These are phyloP conservation scores for Babyrousa celebensis DNA, from an alignment of 2,797 vertebrate genomes.

Conservation along the genomic window DNA sequence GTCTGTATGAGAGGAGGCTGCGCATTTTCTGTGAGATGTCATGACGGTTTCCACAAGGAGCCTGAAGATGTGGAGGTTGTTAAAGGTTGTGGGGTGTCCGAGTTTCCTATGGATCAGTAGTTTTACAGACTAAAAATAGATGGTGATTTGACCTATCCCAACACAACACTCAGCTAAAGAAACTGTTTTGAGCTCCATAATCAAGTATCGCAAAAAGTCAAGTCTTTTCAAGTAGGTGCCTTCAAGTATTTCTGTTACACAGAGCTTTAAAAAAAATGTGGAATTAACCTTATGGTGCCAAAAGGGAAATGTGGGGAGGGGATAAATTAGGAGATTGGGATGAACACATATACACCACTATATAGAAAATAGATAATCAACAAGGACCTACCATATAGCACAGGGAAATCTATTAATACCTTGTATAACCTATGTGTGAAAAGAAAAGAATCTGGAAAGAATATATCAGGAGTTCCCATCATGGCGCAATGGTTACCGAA, in stretches of 20 bases:
- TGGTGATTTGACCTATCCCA: conserved; percentile 73
- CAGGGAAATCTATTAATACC: no score
- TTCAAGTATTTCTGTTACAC: conserved; percentile 68
- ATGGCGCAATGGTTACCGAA: no score
- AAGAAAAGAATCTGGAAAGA: no score
- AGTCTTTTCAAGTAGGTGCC: conserved; percentile 79
- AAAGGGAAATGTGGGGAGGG: no score
- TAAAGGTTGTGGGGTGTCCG: conserved; percentile 55
- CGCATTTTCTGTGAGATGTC: conserved; percentile 20
- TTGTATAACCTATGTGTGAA: no score
- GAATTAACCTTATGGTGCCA: no score
- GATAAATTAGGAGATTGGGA: no score
- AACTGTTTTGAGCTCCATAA: conserved; percentile 83
- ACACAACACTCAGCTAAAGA: conserved; percentile 77
- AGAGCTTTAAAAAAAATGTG: background rate
- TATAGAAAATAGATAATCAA: no score
- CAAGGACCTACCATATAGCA: no score
- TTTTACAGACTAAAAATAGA: conserved; percentile 85
- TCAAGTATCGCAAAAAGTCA: conserved; percentile 88
- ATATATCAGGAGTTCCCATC: no score
- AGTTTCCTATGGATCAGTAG: conserved; percentile 82
- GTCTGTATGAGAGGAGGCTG: background rate
- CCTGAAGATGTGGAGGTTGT: conserved; percentile 33
- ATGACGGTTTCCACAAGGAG: background rate
- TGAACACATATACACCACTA: no score